Base-by-base conservation (phyloP, 2,113 vertebrate species). In the Heliornis fulica region DNA sequence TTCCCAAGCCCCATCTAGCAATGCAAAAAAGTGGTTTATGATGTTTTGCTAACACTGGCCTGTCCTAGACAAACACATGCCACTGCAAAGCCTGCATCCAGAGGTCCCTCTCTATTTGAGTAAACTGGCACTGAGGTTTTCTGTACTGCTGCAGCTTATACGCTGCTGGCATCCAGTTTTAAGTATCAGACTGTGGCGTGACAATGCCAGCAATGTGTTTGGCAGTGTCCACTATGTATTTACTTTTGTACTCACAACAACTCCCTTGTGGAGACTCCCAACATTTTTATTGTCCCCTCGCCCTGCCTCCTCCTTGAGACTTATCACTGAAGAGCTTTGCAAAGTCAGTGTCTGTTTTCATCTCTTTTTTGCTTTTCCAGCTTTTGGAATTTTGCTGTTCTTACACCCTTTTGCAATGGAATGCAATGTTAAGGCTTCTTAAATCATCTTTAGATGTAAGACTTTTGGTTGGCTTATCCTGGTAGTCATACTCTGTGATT, bases 401-500 rank as follows among this genome's bases (percentile, higher is more conserved):
- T 78, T 75, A 66, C 13, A 32, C 5, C 13, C 29, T 48, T 90
- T 70, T 57, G 72, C 68, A 87, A 53, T 10, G 32, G 32, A 74
- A 60, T 65, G 19, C 32, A 56, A 36, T 76, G 63, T 43, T 91
- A 68, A 51, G 14, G n/a, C 48, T 89, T 91, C 23, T 75, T 78
- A 14, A 83, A 38, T 85, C 16, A 78, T 70, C 85, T 74, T 88
- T 83, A 61, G 31, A 40, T 53, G 10, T 7, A 26, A 77, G 68
- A 74, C 46, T 57, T 2, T 57, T 31, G 14, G 19, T 71, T 64
- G 50, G 13, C n/a, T 85, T 83, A 61, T 66, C 28, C 31, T 77
- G 79, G 50, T 21, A 79, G 61, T 6, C 0, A 0, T 32, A 32
- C 4, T 7, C 76, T 36, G 23, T 0, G 0, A 32, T 50, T 83